Evolutionary conservation across 2,888 invertebrate genomes (phyloP), one percentile per base, ranked within the genome.

Genomic region (Acronicta psi): DNA sequence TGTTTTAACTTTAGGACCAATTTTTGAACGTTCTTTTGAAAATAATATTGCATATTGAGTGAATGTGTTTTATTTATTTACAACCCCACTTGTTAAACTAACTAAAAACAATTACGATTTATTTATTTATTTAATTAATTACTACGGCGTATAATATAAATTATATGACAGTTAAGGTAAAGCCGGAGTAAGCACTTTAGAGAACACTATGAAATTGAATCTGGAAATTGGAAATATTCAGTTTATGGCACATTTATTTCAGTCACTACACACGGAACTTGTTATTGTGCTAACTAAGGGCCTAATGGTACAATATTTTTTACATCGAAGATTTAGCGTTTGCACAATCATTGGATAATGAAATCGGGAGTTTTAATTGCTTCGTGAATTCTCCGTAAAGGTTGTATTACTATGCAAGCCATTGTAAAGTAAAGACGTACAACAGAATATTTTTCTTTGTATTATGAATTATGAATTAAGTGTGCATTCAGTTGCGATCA

Each of bases 1-100:
- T 92, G 91, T 93, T 93, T 93, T 93, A 93, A 92, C 83, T 90
- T 93, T 93, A 93, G 93, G 93, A 93, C 93, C 93, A 93, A 93
- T 93, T 94, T 94, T 94, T 93, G 89, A 93, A 92, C 87, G 91
- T 93, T 93, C 92, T 93, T 93, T 93, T 92, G 91, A 93, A 92
- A 94, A 93, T 93, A 93, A 92, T 93, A 94, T 93, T 93, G 89
- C 92, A 92, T 93, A 93, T 93, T 93, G 89, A 92, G 81, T 79
- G 75, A 74, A 73, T 69, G 83, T 82, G 82, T 85, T 84, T 84
- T 87, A 84, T 75, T 79, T 66, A 75, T 65, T 73, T 77, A 53
- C 44, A 59, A 60, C 34, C 69, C 20, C 62, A 62, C 40, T 47
- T 56, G 49, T 45, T 56, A 46, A 43, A 46, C 23, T 40, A 44